These are phyloP conservation scores for Cheilosia vulpina DNA, from an alignment of 2,888 invertebrate species.

Conservation along the genomic window DNA sequence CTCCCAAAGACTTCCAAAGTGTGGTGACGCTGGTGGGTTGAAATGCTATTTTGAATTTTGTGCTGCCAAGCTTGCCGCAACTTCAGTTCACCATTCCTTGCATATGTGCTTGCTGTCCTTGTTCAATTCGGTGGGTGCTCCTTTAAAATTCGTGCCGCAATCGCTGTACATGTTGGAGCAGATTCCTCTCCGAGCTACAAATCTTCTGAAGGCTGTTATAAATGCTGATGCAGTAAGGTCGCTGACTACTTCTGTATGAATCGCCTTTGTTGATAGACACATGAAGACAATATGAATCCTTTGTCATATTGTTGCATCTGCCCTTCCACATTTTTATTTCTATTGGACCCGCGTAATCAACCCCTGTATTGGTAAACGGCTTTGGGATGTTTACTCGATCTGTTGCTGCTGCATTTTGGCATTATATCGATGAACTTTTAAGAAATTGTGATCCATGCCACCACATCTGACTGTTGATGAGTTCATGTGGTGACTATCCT, in stretches of 20 bases:
- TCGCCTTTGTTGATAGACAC: conserved; percentile 39
- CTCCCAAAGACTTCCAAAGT: too few relatives aligned
- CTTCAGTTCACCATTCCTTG: too few relatives aligned
- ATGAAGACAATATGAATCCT: conserved; percentile 15
- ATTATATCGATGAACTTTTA: conserved; percentile 32
- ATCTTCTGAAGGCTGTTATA: conserved; percentile 31
- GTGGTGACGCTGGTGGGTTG: too few relatives aligned
- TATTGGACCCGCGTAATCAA: background rate
- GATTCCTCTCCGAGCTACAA: conserved; percentile 3
- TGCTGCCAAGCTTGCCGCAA: too few relatives aligned
- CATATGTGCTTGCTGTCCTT: too few relatives aligned
- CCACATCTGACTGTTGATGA: too few relatives aligned
- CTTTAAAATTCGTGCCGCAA: conserved; percentile 33
- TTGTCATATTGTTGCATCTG: conserved; percentile 37
- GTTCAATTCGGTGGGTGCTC: conserved; percentile 4
- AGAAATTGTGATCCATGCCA: too few relatives aligned
- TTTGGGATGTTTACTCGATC: background rate
- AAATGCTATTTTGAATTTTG: too few relatives aligned
- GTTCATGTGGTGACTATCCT: too few relatives aligned
- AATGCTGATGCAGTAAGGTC: conserved; percentile 28
- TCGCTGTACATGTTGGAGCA: conserved; percentile 32
- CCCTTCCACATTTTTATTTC: conserved; percentile 14
- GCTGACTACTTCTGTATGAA: conserved; percentile 33
- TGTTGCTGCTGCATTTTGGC: conserved; percentile 19
- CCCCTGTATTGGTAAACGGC: background rate